Evolutionary conservation across 92 coral and sea anemone genomes (phyloP).

Genomic region (Diadumene lineata): DNA sequence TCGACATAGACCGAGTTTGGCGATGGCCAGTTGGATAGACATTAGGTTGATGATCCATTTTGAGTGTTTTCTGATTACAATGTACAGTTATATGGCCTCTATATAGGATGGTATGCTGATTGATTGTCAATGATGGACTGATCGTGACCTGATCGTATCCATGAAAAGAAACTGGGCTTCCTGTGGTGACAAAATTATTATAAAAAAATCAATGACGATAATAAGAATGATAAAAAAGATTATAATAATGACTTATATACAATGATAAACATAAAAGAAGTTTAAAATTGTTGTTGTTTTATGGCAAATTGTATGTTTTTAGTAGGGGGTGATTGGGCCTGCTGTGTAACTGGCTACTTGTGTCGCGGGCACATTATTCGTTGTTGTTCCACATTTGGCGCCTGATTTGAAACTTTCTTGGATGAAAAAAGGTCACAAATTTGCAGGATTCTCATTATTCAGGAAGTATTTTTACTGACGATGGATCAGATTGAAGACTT

Average conservation of each 20-base stretch:
- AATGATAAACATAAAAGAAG: no score
- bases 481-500: conserved; percentile 48
- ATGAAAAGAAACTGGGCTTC: not conserved
- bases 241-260: no score
- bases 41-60: conserved; percentile 28
- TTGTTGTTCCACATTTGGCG: conserved; percentile 14
- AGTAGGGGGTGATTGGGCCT: conserved; percentile 1
- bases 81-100: not conserved
- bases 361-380: conserved; percentile 11
- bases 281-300: no score
- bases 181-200: not conserved
- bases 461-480: not conserved
- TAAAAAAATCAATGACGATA: no score
- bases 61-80: not conserved
- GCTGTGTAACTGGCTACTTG: conserved; percentile 28
- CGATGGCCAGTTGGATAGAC: conserved; percentile 9
- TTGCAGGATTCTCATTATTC: not conserved
- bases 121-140: not conserved
- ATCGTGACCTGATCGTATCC: not conserved
- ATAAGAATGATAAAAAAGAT: no score
- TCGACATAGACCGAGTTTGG: not conserved
- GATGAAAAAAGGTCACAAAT: not conserved
- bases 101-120: not conserved
- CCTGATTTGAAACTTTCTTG: conserved; percentile 15
- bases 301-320: no score